Conservation (phyloP, 2,888 invertebrate species). For the Iselma pallidipennis region DNA sequence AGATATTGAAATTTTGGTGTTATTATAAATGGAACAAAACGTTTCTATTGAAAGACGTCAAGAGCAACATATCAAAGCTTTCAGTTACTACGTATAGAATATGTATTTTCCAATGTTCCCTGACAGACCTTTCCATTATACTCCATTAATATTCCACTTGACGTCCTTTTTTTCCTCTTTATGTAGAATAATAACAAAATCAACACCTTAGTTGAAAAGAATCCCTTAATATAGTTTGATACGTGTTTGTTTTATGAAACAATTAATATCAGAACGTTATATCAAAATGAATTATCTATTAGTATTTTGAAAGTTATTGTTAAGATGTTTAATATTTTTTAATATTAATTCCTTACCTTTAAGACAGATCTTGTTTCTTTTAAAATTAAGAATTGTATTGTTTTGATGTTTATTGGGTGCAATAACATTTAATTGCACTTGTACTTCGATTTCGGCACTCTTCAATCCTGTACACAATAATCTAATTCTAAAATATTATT, state of each 20-base stretch:
- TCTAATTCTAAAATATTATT: constrained; percentile 62
- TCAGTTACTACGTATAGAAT: constrained; percentile 3
- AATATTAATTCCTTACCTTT: constrained; percentile 62
- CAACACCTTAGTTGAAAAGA: neutral
- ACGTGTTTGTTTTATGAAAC: constrained; percentile 1
- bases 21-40: neutral
- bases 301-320: neutral
- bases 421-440: constrained; percentile 80
- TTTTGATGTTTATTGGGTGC: constrained; percentile 71
- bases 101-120: neutral
- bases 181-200: constrained; percentile 1
- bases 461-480: constrained; percentile 82
- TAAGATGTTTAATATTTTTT: neutral
- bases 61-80: constrained; percentile 1
- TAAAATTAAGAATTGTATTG: constrained; percentile 75
- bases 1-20: neutral
- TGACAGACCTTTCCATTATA: neutral
- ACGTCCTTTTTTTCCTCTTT: neutral
- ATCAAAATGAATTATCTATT: neutral
- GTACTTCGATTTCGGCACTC: constrained; percentile 80
- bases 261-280: neutral
- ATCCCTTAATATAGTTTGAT: neutral
- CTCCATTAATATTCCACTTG: neutral
- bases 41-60: neutral
- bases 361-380: constrained; percentile 85